Evolutionary conservation across 2,888 invertebrate genomes (phyloP), one percentile per base, ranked within the genome.

Genomic region (Mythimna pallens): DNA sequence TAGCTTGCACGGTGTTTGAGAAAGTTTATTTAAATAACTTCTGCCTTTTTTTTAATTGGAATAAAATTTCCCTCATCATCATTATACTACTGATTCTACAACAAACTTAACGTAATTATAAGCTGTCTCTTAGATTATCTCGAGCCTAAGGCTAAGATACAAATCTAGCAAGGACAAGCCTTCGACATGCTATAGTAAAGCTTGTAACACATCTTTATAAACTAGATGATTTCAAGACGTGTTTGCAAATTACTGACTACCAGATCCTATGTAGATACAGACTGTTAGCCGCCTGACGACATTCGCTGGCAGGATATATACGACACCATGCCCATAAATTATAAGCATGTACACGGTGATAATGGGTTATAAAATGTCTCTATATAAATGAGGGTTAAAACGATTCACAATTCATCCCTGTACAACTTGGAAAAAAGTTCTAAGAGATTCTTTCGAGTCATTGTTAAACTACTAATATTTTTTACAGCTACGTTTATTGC

Each of bases 131-230:
- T 12, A 69, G 76, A 80, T 75, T 62, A 78, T 80, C 76, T 75
- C 54, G 52, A 50, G 65, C 81, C 76, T 76, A 62, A 80, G 81
- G 81, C 78, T 43, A 64, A 52, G 76, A 80, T 68, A 54, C 2
- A 65, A 61, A 76, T 80, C 81, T 68, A 7, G 30, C 52, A 69
- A 76, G 40, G 76, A 65, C 63, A 8, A 62, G 68, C 57, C 43
- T 57, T 58, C 50, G 6, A 57, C 62, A 57, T 80, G 7, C 4
- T 47, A 47, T 17, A 80, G 54, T 34, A 69, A 34, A 68, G 65
- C 65, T 54, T 65, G 76, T 36, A 80, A 69, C 65, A 62, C 40
- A 78, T 80, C 59, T 80, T 75, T 69, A 68, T 80, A 69, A 78
- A 76, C 57, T 62, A 54, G 78, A 78, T 65, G 63, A 76, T 25